Base-by-base conservation (phyloP, 1,140 invertebrate species). In the Drosophila sucinea region DNA sequence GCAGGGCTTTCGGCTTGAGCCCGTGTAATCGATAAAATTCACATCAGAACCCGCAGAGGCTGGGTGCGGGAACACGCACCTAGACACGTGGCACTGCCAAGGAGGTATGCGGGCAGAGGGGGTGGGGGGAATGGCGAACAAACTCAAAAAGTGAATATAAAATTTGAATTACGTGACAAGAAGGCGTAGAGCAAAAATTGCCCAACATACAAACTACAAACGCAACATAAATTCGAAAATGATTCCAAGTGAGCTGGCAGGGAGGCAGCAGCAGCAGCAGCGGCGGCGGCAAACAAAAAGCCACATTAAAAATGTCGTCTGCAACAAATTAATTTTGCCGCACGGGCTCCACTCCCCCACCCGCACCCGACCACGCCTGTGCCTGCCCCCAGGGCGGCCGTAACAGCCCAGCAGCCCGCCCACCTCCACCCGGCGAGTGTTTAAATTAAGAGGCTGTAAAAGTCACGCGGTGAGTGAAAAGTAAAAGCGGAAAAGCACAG, bases 391-490 rank as follows among this genome's bases (percentile, higher is more conserved):
- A 56, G 75, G 68, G 60, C 56, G 8, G 51, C 17, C 67, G 40
- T 70, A 67, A 41, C 40, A 29, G 10, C 61, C 33, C 10, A 11
- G 10, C 11, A 11, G 11, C 35, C 35, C 29, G 32, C 32, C 64
- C 40, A 25, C 51, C 75, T 17, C 57, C 29, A 29, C 57, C 65
- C 27, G 47, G 70, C 67, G 85, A 67, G 77, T 86, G 85, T 77
- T 90, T 81, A 90, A 89, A 85, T 89, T 90, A 89, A 89, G 85
- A 90, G 85, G 85, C 85, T 89, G 84, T 89, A 89, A 89, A 89
- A 89, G 84, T 89, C 83, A 87, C 68, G 77, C 84, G 80, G 77
- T 80, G 84, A 84, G 83, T 83, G 83, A 86, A 86, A 86, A 86
- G 82, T 82, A 68, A 85, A 87, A 79, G 79, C 60, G 60, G 38